A percentile compares a stretch with the other conserved stretches of the same genome.
phyloP scores from a whole-genome alignment of 2,797 vertebrate genomes.

The Platyrinchus mystaceus region DNA sequence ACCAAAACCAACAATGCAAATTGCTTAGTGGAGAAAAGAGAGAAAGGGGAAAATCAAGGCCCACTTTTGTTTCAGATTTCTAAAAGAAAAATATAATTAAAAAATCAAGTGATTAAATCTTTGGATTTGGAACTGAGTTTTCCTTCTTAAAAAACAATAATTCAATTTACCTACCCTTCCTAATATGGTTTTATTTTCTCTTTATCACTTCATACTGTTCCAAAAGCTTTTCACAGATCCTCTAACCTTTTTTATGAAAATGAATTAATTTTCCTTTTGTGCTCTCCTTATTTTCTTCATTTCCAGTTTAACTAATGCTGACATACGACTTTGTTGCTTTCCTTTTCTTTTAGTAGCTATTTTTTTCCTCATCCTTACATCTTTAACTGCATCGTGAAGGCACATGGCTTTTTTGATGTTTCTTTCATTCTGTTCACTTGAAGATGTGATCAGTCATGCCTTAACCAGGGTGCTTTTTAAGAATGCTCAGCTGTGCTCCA shows the following conservation, averaged over 20 bases:
- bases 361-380: background rate
- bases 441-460: conserved; percentile 25
- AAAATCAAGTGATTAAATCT: background rate
- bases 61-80: background rate
- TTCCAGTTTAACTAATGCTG: background rate
- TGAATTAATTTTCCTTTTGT: background rate
- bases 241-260: background rate
- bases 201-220: background rate
- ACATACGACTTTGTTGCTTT: background rate
- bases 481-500: background rate
- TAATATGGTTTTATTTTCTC: background rate
- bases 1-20: accelerated
- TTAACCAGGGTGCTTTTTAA: conserved; percentile 10
- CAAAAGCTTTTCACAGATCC: background rate
- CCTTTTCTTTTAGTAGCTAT: background rate
- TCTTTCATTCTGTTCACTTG: conserved; percentile 18
- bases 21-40: no score
- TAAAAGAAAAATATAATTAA: background rate
- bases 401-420: background rate
- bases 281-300: background rate
- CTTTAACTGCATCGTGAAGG: background rate
- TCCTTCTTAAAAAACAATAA: background rate
- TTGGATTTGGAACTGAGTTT: background rate
- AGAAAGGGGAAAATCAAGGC: background rate
- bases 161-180: background rate